phyloP scores from a whole-genome alignment of 2,888 invertebrate genomes.

The Stenoptilia bipunctidactyla region DNA sequence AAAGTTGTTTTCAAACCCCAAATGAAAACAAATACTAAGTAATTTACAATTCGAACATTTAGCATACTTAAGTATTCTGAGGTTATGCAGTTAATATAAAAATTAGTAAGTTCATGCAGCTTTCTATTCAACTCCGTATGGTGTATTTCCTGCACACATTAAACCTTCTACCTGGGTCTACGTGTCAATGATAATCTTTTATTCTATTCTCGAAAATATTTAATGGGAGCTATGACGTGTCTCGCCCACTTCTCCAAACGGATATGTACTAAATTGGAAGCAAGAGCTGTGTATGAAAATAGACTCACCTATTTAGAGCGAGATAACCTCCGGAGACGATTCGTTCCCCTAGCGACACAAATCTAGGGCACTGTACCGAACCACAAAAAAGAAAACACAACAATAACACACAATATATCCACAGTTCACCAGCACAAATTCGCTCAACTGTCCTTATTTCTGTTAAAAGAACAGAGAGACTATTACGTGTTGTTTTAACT shows the following conservation, averaged over 20 bases:
- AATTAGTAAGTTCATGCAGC: too few species aligned
- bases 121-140: too few species aligned
- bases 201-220: neutral
- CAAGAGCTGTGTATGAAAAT: slow-evolving; percentile 48
- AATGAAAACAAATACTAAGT: too few species aligned
- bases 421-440: slow-evolving; percentile 3
- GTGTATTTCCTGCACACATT: neutral
- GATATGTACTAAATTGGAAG: slow-evolving; percentile 37
- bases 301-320: slow-evolving; percentile 54
- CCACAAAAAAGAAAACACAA: slow-evolving; percentile 56
- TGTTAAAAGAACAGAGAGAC: slow-evolving; percentile 58
- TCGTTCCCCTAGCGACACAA: slow-evolving; percentile 40
- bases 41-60: too few species aligned
- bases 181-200: too few species aligned
- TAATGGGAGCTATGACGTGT: slow-evolving; percentile 53
- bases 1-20: too few species aligned
- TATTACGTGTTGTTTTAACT: slow-evolving; percentile 35
- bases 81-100: too few species aligned
- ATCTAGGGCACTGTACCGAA: slow-evolving; percentile 54
- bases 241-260: slow-evolving; percentile 40
- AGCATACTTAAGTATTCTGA: too few species aligned
- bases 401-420: slow-evolving; percentile 37
- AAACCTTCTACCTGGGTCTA: too few species aligned
- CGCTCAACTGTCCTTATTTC: slow-evolving; percentile 58
- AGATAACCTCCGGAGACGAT: slow-evolving; percentile 44